A percentile compares a stretch with the other conserved stretches of the same genome.
Conservation (phyloP, 2,113 vertebrate species). For the Cichladusa arquata region DNA sequence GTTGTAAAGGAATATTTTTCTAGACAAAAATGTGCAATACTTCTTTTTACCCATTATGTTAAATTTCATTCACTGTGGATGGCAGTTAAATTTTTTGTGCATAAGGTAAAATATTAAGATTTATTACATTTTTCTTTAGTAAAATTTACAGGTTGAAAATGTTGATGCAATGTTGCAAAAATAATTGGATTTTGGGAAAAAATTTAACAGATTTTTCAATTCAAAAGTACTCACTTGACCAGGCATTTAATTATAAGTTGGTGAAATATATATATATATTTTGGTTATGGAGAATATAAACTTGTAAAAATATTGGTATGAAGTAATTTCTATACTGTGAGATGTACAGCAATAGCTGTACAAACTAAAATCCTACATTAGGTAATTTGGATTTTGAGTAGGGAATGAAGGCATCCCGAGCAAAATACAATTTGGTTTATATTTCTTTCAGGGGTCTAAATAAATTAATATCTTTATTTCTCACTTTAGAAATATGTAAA, state of each 20-base stretch:
- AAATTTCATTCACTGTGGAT: not conserved
- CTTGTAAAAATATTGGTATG: not conserved
- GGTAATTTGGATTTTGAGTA: not conserved
- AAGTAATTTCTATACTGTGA: not conserved
- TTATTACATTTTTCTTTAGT: not conserved
- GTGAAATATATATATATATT: not conserved
- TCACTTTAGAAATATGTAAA: not conserved
- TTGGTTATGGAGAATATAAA: not conserved
- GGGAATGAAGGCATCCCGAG: not conserved
- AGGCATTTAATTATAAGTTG: not conserved
- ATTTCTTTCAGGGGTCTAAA: not conserved
- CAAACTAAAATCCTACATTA: not conserved
- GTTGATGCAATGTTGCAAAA: not conserved
- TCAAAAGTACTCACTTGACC: not conserved
- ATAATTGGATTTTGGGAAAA: fast-evolving
- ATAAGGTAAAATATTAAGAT: not conserved
- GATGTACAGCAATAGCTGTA: not conserved
- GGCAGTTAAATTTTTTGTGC: not conserved
- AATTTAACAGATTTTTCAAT: not conserved
- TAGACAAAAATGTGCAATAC: not conserved
- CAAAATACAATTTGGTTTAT: not conserved
- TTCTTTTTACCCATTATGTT: not conserved
- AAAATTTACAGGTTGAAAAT: not conserved
- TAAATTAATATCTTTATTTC: not conserved
- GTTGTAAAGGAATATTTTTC: not conserved